Percentiles rank a stretch among this genome's conserved stretches.
Conservation (phyloP, 2,888 invertebrate species). For the Cantharis rufa region DNA sequence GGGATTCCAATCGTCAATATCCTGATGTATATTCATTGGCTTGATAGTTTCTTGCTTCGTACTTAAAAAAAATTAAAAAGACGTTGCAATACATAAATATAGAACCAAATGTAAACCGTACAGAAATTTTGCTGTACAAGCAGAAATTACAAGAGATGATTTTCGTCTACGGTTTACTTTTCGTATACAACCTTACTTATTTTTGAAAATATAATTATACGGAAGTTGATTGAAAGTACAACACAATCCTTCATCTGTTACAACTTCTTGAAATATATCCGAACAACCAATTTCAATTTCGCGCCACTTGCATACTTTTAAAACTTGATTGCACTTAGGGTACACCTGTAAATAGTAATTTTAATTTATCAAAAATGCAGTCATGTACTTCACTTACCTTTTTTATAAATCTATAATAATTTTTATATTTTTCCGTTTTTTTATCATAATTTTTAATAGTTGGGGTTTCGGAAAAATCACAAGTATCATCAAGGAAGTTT, state of each 20-base stretch:
- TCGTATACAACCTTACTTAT: not conserved
- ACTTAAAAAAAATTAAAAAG: not conserved
- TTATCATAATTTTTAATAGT: not conserved
- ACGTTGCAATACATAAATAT: too few species aligned
- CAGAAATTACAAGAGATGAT: too few species aligned
- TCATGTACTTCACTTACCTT: too few species aligned
- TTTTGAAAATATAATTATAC: constrained; percentile 32
- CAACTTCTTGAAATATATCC: constrained; percentile 72
- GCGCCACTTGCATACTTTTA: constrained; percentile 73
- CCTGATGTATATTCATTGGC: constrained; percentile 54
- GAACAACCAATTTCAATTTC: constrained; percentile 65
- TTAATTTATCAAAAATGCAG: too few species aligned
- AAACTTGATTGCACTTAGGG: constrained; percentile 61
- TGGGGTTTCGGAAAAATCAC: not conserved
- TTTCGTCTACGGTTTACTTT: too few species aligned
- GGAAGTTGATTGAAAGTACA: constrained; percentile 83
- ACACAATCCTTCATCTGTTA: constrained; percentile 84
- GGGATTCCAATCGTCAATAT: constrained; percentile 71
- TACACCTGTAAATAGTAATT: not conserved
- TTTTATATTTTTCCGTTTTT: not conserved
- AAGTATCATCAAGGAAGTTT: not conserved
- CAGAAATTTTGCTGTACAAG: too few species aligned
- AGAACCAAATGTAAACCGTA: too few species aligned
- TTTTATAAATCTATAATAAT: not conserved
- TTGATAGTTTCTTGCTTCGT: constrained; percentile 20